phyloP scores from a whole-genome alignment of 2,113 vertebrate species.

The Siniperca knerii region DNA sequence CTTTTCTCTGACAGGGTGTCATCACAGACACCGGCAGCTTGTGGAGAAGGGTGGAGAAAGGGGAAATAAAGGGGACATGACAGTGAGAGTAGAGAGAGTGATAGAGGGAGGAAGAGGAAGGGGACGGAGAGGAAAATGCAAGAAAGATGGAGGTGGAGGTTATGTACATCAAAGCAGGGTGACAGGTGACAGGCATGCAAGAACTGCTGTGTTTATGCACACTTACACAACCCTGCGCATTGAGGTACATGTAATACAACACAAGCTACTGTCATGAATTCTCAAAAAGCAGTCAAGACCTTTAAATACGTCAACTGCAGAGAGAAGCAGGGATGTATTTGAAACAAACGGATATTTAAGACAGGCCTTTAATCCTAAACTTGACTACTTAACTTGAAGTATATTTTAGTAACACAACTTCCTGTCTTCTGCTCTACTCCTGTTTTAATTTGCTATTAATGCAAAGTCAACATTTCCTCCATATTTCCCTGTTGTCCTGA shows the following conservation, averaged over 20 bases:
- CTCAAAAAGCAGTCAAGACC: background rate
- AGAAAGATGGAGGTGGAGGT: slow-evolving; percentile 46
- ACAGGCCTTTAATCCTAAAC: background rate
- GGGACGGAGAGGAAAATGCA: slow-evolving; percentile 30
- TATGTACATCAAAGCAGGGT: slow-evolving; percentile 45
- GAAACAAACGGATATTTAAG: background rate
- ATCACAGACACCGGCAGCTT: slow-evolving; percentile 32
- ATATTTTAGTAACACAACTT: background rate
- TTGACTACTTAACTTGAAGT: too few relatives aligned
- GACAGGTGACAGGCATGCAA: slow-evolving; percentile 55
- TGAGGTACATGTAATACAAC: background rate
- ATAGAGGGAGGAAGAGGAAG: slow-evolving; percentile 38
- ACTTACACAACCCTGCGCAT: background rate
- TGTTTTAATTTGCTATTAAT: background rate
- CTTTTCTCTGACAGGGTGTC: slow-evolving; percentile 67
- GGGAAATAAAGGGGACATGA: background rate
- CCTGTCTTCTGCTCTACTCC: background rate
- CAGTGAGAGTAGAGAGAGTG: slow-evolving; percentile 13
- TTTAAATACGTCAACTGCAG: slow-evolving; percentile 8
- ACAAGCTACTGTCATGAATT: background rate
- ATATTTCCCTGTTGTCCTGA: background rate
- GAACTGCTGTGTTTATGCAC: background rate
- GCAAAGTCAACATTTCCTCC: background rate
- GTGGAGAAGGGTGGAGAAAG: background rate
- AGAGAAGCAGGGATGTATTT: background rate